Base-by-base conservation (phyloP, 2,113 vertebrate species). In the Seriola dumerili region DNA sequence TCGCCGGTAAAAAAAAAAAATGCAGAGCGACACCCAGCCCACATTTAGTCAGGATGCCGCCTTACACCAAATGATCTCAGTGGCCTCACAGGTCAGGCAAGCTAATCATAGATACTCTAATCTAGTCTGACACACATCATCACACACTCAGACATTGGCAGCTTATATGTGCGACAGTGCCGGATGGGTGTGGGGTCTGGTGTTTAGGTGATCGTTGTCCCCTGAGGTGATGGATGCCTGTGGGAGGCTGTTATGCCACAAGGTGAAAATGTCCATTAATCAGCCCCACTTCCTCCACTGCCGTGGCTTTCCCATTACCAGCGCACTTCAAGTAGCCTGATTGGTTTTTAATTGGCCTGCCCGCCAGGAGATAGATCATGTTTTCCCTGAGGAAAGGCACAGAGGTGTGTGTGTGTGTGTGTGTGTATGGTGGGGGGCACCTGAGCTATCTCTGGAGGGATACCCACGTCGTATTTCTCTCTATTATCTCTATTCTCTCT, bases 301-400 rank as follows among this genome's bases (percentile, higher is more conserved):
- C 87, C 87, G 72, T 87, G 89, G 92, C 93, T 90, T 95, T 95
- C 94, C 95, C 90, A 94, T 95, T 95, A 96, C 93, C 89, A 90
- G 85, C 85, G 71, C 84, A 83, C 92, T 94, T 92, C 88, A 89
- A 94, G 94, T 92, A 86, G 90, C 94, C 92, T 94, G 95, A 96
- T 95, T 95, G 94, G 92, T 94, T 96, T 96, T 95, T 95, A 96
- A 96, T 95, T 96, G 95, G 94, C 94, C 91, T 88, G 84, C 90
- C 90, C 84, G 87, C 90, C 87, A 91, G 91, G 93, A 94, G 94
- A 95, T 94, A 95, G 92, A 96, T 96, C 93, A 94, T 93, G 93
- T 94, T 94, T 92, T 93, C 89, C 88, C 87, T 3, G 54, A 68
- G 83, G 89, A 92, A 81, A 79, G 85, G 78, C 88, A 88, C 48